phyloP scores from a whole-genome alignment of 1,140 invertebrate genomes.

The Drosophila hydei region DNA sequence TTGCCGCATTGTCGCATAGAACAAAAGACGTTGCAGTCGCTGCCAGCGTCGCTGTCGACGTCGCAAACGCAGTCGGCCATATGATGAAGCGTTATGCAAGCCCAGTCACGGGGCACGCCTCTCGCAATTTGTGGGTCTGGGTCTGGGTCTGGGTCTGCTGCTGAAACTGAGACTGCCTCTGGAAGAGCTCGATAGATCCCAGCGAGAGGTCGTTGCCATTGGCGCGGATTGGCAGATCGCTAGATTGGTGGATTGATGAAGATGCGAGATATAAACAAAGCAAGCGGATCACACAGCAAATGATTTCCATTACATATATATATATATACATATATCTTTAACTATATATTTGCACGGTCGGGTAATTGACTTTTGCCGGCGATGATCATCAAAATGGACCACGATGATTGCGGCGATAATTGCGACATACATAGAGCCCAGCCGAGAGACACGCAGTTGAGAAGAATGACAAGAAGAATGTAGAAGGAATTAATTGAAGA shows the following conservation, averaged over 20 bases:
- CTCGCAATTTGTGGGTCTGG: constrained; percentile 23
- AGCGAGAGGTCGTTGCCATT: constrained; percentile 33
- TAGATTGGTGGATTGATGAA: constrained; percentile 9
- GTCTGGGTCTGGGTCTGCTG: constrained; percentile 13
- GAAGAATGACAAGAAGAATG: constrained; percentile 37
- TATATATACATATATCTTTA: constrained; percentile 4
- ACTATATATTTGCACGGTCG: constrained; percentile 31
- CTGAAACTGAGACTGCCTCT: constrained; percentile 7
- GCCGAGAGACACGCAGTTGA: constrained; percentile 35
- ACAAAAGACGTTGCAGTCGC: constrained; percentile 25
- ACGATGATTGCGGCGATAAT: constrained; percentile 77
- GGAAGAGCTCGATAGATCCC: constrained; percentile 5
- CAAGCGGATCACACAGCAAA: constrained; percentile 14
- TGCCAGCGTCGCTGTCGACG: background rate
- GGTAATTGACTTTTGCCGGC: constrained; percentile 72
- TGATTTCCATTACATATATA: constrained; percentile 48
- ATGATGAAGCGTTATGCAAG: constrained; percentile 36
- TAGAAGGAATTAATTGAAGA: constrained; percentile 5
- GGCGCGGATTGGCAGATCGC: constrained; percentile 3
- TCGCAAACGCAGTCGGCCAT: constrained; percentile 17
- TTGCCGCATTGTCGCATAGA: constrained; percentile 39
- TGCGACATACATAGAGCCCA: constrained; percentile 59
- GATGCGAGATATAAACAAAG: constrained; percentile 1
- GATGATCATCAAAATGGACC: constrained; percentile 79
- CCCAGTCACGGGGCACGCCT: constrained; percentile 19